Percentiles rank a stretch among this genome's conserved stretches.
phyloP scores from a whole-genome alignment of 2,888 invertebrate genomes.

The Chirona hameri region DNA sequence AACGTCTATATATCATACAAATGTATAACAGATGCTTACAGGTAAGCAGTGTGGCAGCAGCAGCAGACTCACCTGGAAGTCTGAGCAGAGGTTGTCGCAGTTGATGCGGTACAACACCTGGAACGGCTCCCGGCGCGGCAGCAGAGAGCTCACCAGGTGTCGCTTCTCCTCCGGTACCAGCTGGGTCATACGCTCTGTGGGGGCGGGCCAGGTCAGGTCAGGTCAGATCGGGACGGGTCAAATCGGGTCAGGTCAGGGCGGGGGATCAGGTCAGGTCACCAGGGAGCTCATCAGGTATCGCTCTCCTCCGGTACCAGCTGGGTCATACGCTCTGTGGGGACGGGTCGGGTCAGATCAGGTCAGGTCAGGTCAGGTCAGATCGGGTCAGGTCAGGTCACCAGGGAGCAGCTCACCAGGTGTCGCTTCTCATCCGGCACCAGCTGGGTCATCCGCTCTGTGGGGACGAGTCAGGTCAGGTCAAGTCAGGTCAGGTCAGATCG shows the following conservation, averaged over 20 bases:
- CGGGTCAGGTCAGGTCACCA: no score
- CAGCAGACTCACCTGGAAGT: conserved; percentile 30
- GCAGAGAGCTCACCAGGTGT: conserved; percentile 51
- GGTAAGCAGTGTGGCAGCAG: no score
- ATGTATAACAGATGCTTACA: no score
- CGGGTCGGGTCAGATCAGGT: no score
- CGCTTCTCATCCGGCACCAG: no score
- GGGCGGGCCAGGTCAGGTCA: no score
- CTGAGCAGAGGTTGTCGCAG: conserved; percentile 85
- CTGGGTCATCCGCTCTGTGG: conserved; percentile 50
- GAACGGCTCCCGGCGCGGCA: conserved; percentile 81
- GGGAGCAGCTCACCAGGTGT: no score
- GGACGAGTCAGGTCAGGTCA: conserved; percentile 57
- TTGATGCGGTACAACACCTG: conserved; percentile 88
- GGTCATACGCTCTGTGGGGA: conserved; percentile 62
- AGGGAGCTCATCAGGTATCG: conserved; percentile 51
- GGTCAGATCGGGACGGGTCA: no score
- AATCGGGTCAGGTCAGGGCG: no score
- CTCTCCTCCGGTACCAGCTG: conserved; percentile 67
- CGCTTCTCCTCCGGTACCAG: conserved; percentile 66
- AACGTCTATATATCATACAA: no score
- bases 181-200: conserved; percentile 64
- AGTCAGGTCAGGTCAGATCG: no score
- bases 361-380: no score
- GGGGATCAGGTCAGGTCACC: conserved; percentile 41